phyloP scores from a whole-genome alignment of 2,113 vertebrate species.

The Puma concolor region DNA sequence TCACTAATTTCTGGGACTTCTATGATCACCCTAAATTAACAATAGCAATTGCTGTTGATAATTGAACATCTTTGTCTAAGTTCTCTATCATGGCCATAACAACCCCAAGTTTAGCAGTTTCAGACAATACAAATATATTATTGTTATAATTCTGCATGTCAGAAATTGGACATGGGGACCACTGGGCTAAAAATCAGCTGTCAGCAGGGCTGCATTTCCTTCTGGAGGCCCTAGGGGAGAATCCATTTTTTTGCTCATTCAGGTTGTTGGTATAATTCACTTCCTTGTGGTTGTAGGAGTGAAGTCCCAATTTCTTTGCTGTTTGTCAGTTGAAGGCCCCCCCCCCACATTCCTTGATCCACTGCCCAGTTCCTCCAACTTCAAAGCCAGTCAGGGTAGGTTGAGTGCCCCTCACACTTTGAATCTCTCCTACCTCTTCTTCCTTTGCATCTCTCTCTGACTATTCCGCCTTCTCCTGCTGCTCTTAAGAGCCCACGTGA shows the following conservation, averaged over 20 bases:
- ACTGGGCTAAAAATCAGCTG: constrained; percentile 4
- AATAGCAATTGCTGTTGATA: neutral
- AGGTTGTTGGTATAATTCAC: neutral
- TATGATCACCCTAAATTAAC: neutral
- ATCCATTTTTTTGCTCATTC: neutral
- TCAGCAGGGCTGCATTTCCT: neutral
- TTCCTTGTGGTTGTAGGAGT: neutral
- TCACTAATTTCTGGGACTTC: constrained; percentile 43
- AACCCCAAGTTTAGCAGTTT: neutral
- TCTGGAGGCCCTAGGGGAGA: neutral
- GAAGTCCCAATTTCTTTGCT: neutral
- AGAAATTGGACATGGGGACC: neutral
- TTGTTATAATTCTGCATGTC: neutral
- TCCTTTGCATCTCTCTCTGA: neutral
- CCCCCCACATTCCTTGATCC: neutral
- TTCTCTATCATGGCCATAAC: neutral
- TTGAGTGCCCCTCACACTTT: neutral
- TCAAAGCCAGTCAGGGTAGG: neutral
- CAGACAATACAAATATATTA: neutral
- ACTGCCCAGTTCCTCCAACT: neutral
- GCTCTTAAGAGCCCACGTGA: neutral
- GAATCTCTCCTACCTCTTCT: neutral
- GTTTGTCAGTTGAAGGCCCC: neutral
- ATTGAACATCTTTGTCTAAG: constrained; percentile 3
- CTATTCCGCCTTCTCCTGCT: neutral